phyloP scores from a whole-genome alignment of 2,797 vertebrate genomes.

The Harpagifer antarcticus region DNA sequence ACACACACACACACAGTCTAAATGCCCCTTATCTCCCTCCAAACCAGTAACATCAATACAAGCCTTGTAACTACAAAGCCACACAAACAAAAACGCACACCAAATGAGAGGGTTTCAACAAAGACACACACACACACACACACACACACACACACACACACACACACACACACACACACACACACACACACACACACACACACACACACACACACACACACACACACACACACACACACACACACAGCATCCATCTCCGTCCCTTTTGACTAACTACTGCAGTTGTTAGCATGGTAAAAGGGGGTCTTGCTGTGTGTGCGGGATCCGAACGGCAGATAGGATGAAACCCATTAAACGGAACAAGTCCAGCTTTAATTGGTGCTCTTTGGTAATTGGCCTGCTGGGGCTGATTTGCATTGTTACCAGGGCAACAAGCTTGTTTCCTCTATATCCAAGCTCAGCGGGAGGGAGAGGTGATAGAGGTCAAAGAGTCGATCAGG shows the following conservation, averaged over 20 bases:
- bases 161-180: too few species aligned
- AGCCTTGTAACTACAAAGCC: slow-evolving; percentile 55
- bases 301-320: slow-evolving; percentile 4
- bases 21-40: slow-evolving; percentile 62
- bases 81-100: slow-evolving; percentile 30
- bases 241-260: background rate
- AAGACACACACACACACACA: background rate
- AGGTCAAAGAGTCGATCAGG: slow-evolving; percentile 8
- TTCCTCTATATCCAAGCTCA: slow-evolving; percentile 47
- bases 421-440: slow-evolving; percentile 70
- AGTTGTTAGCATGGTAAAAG: slow-evolving; percentile 1
- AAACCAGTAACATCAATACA: slow-evolving; percentile 71
- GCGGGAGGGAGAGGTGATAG: background rate
- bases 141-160: background rate
- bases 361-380: slow-evolving; percentile 70
- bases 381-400: slow-evolving; percentile 73
- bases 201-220: background rate
- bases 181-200: background rate
- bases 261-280: background rate
- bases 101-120: slow-evolving; percentile 5
- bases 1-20: slow-evolving; percentile 18
- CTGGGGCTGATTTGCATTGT: slow-evolving; percentile 68
- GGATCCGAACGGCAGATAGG: slow-evolving; percentile 43
- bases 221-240: background rate
- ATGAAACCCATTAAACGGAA: slow-evolving; percentile 61